Conservation (phyloP, 2,888 invertebrate species). For the Cenopis cana region DNA sequence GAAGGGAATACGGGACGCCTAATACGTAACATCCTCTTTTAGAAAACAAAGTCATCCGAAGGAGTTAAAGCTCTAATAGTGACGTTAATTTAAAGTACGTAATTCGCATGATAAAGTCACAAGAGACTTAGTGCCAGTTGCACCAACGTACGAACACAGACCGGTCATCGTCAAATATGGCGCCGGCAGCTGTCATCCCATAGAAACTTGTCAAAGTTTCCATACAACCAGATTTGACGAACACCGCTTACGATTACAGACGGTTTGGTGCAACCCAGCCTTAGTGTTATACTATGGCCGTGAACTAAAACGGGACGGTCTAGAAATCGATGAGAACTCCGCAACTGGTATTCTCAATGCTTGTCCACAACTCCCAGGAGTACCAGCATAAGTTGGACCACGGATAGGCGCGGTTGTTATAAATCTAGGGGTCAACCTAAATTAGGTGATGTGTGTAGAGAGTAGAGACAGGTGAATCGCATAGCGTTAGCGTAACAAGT, state of each 20-base stretch:
- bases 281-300: too few species aligned
- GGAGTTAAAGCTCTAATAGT: conserved; percentile 13
- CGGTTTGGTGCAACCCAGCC: too few species aligned
- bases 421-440: not conserved
- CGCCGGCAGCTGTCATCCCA: too few species aligned
- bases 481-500: conserved; percentile 19
- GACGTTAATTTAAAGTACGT: not conserved
- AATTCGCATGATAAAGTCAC: conserved; percentile 27
- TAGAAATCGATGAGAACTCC: conserved; percentile 41
- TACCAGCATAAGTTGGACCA: not conserved
- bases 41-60: not conserved
- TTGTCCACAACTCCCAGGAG: not conserved
- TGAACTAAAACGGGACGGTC: conserved; percentile 42
- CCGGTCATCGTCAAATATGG: too few species aligned
- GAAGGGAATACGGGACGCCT: not conserved
- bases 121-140: conserved; percentile 9
- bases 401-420: not conserved
- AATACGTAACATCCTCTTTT: conserved; percentile 7
- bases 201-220: too few species aligned
- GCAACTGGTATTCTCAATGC: conserved; percentile 26
- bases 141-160: too few species aligned
- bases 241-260: too few species aligned
- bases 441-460: not conserved
- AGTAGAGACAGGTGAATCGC: not conserved
- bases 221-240: too few species aligned